Evolutionary conservation across 2,113 vertebrate genomes (phyloP), one percentile per base, ranked within the genome.

Genomic region (Thunnus thynnus): DNA sequence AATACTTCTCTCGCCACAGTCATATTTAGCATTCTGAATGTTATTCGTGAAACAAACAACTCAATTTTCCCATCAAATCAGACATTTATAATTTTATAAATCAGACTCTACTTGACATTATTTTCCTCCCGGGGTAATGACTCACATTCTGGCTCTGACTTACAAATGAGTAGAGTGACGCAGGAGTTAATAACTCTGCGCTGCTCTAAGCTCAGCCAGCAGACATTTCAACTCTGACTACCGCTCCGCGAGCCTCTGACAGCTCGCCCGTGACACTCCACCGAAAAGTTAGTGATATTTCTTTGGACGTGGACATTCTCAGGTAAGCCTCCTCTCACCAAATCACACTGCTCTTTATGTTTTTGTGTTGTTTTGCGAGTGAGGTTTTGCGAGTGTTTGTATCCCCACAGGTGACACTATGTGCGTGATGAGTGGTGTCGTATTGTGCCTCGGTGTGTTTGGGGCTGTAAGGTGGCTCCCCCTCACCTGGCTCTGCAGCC

Each of bases 151-250:
- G 17, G 44, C 18, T 13, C 3, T 11, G 44, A 60, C 36, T 7
- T 48, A 12, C 17, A 7, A 16, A 6, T 17, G 55, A 56, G 22
- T 48, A 32, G 51, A 0, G 60, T 88, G 88, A 89, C 78, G 88
- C 57, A 78, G 41, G 3, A 32, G 41, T 52, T 22, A 16, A 75
- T 88, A 76, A 89, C 80, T n/a, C 76, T 88, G 90, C 52, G 12
- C 68, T 14, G 63, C 62, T 41, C 54, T 51, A 50, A 27, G 67
- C 36, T 51, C 2, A 1, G 58, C 65, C 50, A 54, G 66, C 70
- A 62, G 41, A 5, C 61, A 83, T 61, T 84, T 76, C 13, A 17
- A 10, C 41, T 54, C 80, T 74, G 46, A 48, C 60, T 22, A 32
- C 50, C 3, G 22, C 58, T 36, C 61, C 22, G 47, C 17, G 13